Conservation (phyloP, 2,797 vertebrate species). For the Liasis olivaceus region DNA sequence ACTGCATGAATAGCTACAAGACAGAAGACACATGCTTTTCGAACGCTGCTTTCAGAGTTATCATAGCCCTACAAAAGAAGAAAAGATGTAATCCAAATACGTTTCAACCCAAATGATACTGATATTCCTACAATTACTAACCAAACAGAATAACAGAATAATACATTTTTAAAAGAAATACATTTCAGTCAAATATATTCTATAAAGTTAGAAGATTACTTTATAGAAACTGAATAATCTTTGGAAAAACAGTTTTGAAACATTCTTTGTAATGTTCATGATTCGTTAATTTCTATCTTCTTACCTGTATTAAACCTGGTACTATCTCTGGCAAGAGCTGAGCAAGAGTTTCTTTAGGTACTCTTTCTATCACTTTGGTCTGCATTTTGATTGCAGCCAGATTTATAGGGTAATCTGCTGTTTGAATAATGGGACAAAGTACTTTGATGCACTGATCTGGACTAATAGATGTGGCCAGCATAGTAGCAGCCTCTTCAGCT, state of each 20-base stretch:
- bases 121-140: background rate
- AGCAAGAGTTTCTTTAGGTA: constrained; percentile 86
- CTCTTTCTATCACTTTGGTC: constrained; percentile 92
- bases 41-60: constrained; percentile 97
- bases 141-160: background rate
- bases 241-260: background rate
- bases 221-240: background rate
- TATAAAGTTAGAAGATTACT: background rate
- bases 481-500: constrained; percentile 92
- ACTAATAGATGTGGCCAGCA: constrained; percentile 92
- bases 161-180: background rate
- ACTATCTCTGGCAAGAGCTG: constrained; percentile 92
- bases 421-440: constrained; percentile 96
- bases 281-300: background rate
- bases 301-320: constrained; percentile 94
- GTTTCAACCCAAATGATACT: background rate
- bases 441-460: constrained; percentile 98
- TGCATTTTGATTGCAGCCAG: constrained; percentile 98
- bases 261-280: background rate
- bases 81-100: constrained; percentile 49
- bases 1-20: constrained; percentile 93
- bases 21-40: constrained; percentile 97
- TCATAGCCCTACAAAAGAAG: constrained; percentile 87
- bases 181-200: constrained; percentile 25
- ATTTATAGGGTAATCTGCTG: constrained; percentile 96